These are phyloP conservation scores for Zophobas atratus DNA, from an alignment of 1,140 invertebrate genomes.

Conservation along the genomic window DNA sequence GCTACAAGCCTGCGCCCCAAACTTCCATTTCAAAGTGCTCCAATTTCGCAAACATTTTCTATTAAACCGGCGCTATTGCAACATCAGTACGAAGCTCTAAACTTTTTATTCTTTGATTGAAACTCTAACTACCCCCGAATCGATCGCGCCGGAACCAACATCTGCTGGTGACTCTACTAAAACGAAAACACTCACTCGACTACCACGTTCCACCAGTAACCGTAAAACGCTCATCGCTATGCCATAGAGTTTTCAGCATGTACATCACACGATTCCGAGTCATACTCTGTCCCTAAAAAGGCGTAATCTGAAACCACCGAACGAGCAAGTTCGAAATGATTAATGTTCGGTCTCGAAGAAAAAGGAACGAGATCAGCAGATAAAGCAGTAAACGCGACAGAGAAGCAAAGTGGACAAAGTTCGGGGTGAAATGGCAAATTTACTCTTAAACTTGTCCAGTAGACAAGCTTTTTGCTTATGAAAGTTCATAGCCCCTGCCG, in stretches of 20 bases:
- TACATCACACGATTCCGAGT: not conserved
- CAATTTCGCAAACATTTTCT: too few relatives aligned
- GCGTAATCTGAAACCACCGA: not conserved
- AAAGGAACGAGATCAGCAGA: constrained; percentile 20
- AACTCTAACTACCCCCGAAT: constrained; percentile 5
- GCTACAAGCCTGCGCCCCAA: too few relatives aligned
- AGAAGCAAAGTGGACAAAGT: constrained; percentile 16
- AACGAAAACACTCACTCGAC: not conserved
- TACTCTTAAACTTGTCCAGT: constrained; percentile 18
- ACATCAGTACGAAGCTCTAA: too few relatives aligned
- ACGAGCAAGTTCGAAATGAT: constrained; percentile 14
- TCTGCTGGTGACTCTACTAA: constrained; percentile 25
- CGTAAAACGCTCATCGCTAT: too few relatives aligned
- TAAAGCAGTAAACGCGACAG: constrained; percentile 24
- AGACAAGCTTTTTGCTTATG: constrained; percentile 24
- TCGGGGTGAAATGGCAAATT: constrained; percentile 26
- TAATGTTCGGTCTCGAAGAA: constrained; percentile 8
- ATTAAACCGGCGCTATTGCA: too few relatives aligned
- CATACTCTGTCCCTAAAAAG: not conserved
- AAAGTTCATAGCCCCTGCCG: constrained; percentile 19
- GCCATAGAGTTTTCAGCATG: not conserved
- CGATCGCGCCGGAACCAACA: constrained; percentile 14
- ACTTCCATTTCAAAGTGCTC: too few relatives aligned
- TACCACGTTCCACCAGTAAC: not conserved
- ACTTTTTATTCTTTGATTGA: constrained; percentile 6